phyloP scores from a whole-genome alignment of 2,888 invertebrate species.

The Drosophila leonis region DNA sequence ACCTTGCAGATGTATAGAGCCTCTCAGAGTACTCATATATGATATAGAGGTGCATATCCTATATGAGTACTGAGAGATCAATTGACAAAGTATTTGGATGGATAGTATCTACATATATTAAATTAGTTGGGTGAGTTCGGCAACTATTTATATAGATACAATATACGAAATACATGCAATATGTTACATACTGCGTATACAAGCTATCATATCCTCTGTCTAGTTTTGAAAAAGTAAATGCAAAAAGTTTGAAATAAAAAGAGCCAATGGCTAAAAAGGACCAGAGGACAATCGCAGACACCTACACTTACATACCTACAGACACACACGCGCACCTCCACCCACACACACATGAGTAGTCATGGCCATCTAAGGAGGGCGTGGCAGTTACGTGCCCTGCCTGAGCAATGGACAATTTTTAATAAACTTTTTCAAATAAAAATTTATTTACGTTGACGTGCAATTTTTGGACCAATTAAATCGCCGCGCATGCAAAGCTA shows the following conservation, averaged over 20 bases:
- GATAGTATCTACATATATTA: background rate
- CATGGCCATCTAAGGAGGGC: constrained; percentile 25
- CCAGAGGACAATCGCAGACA: constrained; percentile 55
- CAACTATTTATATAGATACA: background rate
- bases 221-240: constrained; percentile 47
- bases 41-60: no score
- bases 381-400: constrained; percentile 67
- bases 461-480: constrained; percentile 83
- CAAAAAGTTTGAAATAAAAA: constrained; percentile 74
- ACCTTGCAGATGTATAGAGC: background rate
- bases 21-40: no score
- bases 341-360: constrained; percentile 13
- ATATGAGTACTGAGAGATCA: background rate
- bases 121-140: no score
- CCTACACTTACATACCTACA: constrained; percentile 3
- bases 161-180: no score
- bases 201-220: background rate
- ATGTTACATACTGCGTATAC: background rate
- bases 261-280: constrained; percentile 61
- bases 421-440: constrained; percentile 82
- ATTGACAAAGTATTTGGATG: background rate
- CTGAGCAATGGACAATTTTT: constrained; percentile 74
- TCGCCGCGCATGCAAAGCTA: constrained; percentile 45
- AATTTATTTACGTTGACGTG: constrained; percentile 81
- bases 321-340: constrained; percentile 3